Evolutionary conservation across 2,113 vertebrate genomes (phyloP).

Genomic region (Ailuropoda melanoleuca): DNA sequence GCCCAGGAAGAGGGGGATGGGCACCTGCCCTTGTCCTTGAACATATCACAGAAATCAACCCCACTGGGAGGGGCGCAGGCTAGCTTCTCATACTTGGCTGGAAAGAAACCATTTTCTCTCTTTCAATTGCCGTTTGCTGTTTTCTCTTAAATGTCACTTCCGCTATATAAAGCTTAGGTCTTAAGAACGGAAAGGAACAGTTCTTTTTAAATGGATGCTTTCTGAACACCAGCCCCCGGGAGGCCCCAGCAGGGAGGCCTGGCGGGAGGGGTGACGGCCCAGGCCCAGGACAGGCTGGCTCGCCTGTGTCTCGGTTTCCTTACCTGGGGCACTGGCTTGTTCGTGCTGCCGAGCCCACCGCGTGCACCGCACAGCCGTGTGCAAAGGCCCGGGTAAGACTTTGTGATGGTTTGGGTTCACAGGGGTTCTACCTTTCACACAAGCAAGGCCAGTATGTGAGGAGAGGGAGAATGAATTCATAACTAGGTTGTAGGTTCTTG

Average conservation of each 20-base stretch:
- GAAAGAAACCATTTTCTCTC: background rate
- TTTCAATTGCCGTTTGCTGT: background rate
- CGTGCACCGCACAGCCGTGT: accelerated
- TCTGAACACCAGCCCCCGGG: background rate
- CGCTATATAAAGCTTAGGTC: background rate
- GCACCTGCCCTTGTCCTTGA: background rate
- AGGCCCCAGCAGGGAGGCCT: background rate
- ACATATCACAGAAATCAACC: accelerated
- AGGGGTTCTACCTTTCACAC: accelerated
- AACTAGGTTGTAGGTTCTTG: background rate
- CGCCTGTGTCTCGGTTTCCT: background rate
- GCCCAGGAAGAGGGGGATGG: background rate
- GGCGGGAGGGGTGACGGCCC: background rate
- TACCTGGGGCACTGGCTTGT: no score
- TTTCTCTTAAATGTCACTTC: background rate
- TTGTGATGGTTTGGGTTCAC: background rate
- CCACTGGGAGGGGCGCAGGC: background rate
- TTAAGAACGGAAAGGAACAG: background rate
- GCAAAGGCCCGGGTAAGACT: background rate
- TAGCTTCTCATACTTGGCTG: background rate
- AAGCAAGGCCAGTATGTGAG: background rate
- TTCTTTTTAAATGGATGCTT: background rate
- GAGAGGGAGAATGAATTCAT: background rate
- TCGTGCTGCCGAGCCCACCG: background rate
- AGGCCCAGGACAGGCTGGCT: no score